Evolutionary conservation across 2,888 invertebrate species (phyloP).

Genomic region (Cosmia trapezina): DNA sequence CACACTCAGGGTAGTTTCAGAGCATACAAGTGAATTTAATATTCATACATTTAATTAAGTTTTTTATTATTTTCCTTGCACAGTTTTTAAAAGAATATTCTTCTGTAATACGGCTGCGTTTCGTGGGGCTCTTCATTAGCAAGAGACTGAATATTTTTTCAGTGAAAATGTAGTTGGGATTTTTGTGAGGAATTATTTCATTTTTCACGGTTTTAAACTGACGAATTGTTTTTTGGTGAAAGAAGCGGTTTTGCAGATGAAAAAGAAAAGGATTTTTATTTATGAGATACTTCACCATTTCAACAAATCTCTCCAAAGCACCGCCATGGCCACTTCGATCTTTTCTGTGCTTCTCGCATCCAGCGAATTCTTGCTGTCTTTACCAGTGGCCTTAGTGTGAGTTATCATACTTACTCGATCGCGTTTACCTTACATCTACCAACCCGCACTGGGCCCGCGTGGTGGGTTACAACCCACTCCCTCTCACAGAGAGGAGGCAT

Average conservation of each 20-base stretch:
- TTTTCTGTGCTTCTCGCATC: no score
- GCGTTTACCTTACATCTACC: no score
- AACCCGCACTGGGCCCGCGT: no score
- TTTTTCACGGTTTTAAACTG: background rate
- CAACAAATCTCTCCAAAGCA: no score
- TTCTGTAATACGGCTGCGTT: background rate
- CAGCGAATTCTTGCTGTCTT: no score
- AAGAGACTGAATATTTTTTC: conserved; percentile 16
- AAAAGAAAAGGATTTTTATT: background rate
- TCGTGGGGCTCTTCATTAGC: conserved; percentile 15
- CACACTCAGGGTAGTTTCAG: conserved; percentile 9
- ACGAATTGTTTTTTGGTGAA: background rate
- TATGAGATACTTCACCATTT: background rate
- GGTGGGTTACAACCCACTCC: no score
- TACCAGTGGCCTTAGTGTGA: no score
- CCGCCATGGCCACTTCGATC: no score
- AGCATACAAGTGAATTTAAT: conserved; percentile 31
- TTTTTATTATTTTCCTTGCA: conserved; percentile 25
- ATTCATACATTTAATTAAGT: conserved; percentile 41
- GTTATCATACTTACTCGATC: no score
- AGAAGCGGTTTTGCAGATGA: background rate
- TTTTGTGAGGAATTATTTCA: conserved; percentile 2
- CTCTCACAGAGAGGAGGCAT: no score
- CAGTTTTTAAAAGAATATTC: conserved; percentile 24
- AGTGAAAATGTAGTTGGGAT: background rate